phyloP scores from a whole-genome alignment of 1,140 invertebrate species.

The Eueides isabella region DNA sequence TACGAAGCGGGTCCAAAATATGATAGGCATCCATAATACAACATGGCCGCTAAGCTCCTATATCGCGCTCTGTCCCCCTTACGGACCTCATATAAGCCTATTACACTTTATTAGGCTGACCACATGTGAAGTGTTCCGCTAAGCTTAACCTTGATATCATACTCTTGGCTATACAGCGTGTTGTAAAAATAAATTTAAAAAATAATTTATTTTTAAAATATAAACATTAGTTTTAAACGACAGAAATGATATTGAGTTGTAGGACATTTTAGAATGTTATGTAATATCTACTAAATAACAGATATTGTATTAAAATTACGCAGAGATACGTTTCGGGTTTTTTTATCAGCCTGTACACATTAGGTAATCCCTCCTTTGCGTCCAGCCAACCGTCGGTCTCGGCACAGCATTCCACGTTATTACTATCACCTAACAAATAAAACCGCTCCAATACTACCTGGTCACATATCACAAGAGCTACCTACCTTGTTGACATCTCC shows the following conservation, averaged over 20 bases:
- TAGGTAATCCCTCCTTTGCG: conserved; percentile 51
- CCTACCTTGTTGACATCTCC: conserved; percentile 69
- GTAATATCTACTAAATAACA: no score
- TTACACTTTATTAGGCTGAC: conserved; percentile 80
- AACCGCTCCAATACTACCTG: conserved; percentile 71
- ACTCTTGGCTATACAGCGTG: conserved; percentile 72
- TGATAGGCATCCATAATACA: conserved; percentile 82
- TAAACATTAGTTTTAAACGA: no score
- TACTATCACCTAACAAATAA: conserved; percentile 74
- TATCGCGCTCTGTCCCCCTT: conserved; percentile 59
- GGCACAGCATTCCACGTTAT: conserved; percentile 73
- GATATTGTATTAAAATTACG: no score
- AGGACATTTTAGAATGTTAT: no score
- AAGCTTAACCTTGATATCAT: conserved; percentile 82
- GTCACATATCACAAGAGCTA: conserved; percentile 62
- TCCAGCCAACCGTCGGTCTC: conserved; percentile 51
- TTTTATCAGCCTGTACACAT: conserved; percentile 54
- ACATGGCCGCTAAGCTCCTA: conserved; percentile 80
- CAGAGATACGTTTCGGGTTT: neutral
- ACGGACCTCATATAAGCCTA: conserved; percentile 47
- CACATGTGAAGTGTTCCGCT: conserved; percentile 81
- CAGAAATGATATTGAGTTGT: no score
- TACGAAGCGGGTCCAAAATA: conserved; percentile 80
- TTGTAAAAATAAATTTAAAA: conserved; percentile 26
- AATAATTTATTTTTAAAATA: no score